phyloP scores from a whole-genome alignment of 1,140 invertebrate genomes.

The Riptortus pedestris region DNA sequence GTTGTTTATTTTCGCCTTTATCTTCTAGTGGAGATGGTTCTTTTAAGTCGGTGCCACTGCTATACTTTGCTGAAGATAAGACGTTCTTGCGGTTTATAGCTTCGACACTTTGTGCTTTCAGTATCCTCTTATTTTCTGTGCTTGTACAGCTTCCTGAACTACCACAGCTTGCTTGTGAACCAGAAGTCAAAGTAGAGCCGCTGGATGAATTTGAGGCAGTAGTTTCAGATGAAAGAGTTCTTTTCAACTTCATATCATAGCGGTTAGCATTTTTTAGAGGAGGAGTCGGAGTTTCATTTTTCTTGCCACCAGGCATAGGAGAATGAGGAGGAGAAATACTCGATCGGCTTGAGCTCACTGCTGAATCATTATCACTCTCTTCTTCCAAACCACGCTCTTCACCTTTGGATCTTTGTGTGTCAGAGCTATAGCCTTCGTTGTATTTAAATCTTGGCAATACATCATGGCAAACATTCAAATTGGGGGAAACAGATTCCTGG shows the following conservation, averaged over 20 bases:
- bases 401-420: slow-evolving; percentile 34
- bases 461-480: slow-evolving; percentile 36
- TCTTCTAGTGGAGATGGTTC: slow-evolving; percentile 37
- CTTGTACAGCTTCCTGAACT: slow-evolving; percentile 42
- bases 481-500: slow-evolving; percentile 16
- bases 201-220: slow-evolving; percentile 47
- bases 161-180: slow-evolving; percentile 50
- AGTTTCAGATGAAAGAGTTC: slow-evolving; percentile 50
- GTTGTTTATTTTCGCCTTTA: background rate
- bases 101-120: slow-evolving; percentile 66
- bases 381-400: slow-evolving; percentile 40
- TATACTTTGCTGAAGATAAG: slow-evolving; percentile 69
- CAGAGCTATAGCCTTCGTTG: slow-evolving; percentile 37
- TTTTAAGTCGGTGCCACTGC: slow-evolving; percentile 59
- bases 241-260: slow-evolving; percentile 40
- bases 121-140: slow-evolving; percentile 47
- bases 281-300: slow-evolving; percentile 33
- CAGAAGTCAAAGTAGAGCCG: slow-evolving; percentile 50
- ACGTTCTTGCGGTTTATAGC: slow-evolving; percentile 78
- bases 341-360: slow-evolving; percentile 65
- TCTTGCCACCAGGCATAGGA: slow-evolving; percentile 38
- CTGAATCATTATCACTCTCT: slow-evolving; percentile 77
- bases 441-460: slow-evolving; percentile 35
- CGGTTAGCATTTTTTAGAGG: slow-evolving; percentile 40
- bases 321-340: slow-evolving; percentile 58